These are phyloP conservation scores for Tyria jacobaeae DNA, from an alignment of 2,888 invertebrate species.

Conservation along the genomic window DNA sequence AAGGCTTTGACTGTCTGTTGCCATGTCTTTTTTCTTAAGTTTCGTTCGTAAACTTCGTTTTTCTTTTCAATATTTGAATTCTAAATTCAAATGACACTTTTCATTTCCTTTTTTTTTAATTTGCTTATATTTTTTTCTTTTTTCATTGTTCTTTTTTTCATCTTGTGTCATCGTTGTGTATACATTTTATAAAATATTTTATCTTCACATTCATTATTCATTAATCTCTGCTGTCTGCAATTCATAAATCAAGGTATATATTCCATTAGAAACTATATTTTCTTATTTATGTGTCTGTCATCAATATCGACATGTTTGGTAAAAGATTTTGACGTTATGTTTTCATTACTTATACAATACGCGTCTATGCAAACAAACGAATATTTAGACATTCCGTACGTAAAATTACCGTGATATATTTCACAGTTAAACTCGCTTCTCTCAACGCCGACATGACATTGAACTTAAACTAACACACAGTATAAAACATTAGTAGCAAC, in stretches of 20 bases:
- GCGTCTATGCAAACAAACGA: constrained; percentile 26
- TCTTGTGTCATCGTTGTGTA: too few species aligned
- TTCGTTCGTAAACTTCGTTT: neutral
- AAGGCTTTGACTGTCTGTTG: neutral
- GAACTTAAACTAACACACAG: constrained; percentile 72
- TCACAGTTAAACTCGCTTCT: constrained; percentile 52
- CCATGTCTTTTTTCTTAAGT: neutral
- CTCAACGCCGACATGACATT: constrained; percentile 70
- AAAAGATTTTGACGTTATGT: constrained; percentile 41
- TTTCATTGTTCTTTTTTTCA: too few species aligned
- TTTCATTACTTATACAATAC: constrained; percentile 27
- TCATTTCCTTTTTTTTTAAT: neutral
- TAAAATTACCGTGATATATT: constrained; percentile 47
- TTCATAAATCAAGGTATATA: constrained; percentile 31
- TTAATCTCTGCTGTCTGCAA: too few species aligned
- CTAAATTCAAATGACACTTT: too few species aligned
- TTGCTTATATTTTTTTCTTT: neutral
- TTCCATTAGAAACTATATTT: constrained; percentile 15
- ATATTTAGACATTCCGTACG: constrained; percentile 37
- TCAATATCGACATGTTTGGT: constrained; percentile 35
- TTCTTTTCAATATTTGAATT: neutral
- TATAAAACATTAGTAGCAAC: constrained; percentile 38
- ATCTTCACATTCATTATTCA: neutral
- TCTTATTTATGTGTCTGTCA: constrained; percentile 34
- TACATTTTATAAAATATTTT: neutral